phyloP scores from a whole-genome alignment of 2,113 vertebrate species.

The Ellobius talpinus region DNA sequence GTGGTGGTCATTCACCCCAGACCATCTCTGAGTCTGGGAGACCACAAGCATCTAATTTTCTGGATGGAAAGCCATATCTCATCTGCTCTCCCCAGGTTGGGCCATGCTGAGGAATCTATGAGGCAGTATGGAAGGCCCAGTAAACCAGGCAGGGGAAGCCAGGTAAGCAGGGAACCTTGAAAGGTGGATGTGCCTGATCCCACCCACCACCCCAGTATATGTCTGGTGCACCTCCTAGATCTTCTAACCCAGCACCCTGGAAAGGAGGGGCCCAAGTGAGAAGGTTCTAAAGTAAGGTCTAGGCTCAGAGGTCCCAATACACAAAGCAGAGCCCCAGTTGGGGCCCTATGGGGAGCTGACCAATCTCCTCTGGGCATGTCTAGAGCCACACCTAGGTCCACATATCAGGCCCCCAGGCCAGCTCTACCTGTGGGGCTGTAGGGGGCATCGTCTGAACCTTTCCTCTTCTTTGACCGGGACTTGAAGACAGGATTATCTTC shows the following conservation, averaged over 20 bases:
- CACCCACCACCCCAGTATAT: neutral
- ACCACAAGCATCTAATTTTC: neutral
- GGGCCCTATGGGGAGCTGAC: neutral
- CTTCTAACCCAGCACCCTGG: rapidly evolving
- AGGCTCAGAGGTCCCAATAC: neutral
- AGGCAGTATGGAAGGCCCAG: neutral
- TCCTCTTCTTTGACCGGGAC: constrained; percentile 99
- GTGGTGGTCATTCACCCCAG: rapidly evolving
- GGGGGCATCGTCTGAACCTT: constrained; percentile 97
- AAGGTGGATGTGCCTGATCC: neutral
- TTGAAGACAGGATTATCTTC: constrained; percentile 99
- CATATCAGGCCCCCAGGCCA: neutral
- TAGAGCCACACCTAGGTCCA: neutral
- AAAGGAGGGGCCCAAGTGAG: neutral
- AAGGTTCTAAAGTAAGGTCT: neutral
- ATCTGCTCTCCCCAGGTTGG: neutral
- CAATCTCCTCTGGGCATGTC: too few species aligned
- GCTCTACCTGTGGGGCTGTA: constrained; percentile 96
- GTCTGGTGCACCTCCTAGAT: neutral
- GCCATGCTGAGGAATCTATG: too few species aligned
- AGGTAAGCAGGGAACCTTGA: neutral
- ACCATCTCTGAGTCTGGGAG: neutral
- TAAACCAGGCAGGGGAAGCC: neutral
- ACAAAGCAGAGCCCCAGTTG: neutral
- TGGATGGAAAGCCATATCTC: neutral